Evolutionary conservation across 2,888 invertebrate genomes (phyloP).

Genomic region (Ophion slaviceki): DNA sequence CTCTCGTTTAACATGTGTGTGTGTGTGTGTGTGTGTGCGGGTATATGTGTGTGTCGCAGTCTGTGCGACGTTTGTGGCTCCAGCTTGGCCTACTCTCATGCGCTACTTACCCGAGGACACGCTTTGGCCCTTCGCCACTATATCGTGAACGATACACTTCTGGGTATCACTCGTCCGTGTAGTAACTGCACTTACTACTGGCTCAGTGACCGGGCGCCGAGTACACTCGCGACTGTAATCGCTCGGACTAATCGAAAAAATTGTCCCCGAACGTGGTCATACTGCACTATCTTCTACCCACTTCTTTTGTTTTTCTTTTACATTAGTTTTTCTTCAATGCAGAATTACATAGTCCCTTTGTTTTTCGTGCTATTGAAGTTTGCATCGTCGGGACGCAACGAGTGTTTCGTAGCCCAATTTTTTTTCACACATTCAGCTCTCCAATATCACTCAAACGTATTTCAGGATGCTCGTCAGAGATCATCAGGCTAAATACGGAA

Average conservation of each 20-base stretch:
- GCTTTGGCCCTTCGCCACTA: constrained; percentile 33
- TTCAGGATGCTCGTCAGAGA: too few relatives aligned
- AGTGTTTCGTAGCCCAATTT: too few relatives aligned
- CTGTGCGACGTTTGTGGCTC: constrained; percentile 58
- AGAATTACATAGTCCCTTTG: background rate
- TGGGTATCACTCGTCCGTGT: background rate
- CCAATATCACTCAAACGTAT: too few relatives aligned
- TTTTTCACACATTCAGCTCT: too few relatives aligned
- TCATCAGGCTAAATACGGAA: too few relatives aligned
- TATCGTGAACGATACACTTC: constrained; percentile 6
- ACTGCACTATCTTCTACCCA: background rate
- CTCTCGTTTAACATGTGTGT: background rate
- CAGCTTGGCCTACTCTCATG: constrained; percentile 64
- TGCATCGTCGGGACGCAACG: too few relatives aligned
- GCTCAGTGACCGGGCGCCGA: constrained; percentile 25
- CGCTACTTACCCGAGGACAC: constrained; percentile 63
- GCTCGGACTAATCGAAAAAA: constrained; percentile 47
- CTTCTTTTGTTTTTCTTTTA: background rate
- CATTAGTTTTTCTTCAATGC: background rate
- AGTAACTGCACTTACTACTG: constrained; percentile 17
- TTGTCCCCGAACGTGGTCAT: constrained; percentile 32
- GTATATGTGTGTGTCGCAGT: constrained; percentile 47
- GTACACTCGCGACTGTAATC: constrained; percentile 30
- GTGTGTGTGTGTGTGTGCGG: too few relatives aligned
- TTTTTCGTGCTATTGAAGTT: background rate